Evolutionary conservation across 1,140 invertebrate species (phyloP), one percentile per base, ranked within the genome.

Genomic region (Aphelenchoides besseyi): DNA sequence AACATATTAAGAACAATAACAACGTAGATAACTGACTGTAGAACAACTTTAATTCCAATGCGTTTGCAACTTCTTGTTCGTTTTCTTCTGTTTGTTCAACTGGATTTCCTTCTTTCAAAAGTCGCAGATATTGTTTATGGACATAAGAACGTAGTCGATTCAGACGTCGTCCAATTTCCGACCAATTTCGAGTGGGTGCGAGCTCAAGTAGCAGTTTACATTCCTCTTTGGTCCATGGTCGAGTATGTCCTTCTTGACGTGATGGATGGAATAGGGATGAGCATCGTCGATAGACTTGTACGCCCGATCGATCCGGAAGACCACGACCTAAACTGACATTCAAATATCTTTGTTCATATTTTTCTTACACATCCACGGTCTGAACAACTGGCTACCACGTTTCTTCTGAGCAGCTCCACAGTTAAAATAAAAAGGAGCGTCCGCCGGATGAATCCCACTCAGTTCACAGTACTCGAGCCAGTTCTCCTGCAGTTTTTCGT

Each of bases 401-500:
- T 18, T 35, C 32, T 29, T 64, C 32, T 37, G 12, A n/a, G 12
- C 32, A 2, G 16, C 36, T 8, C 28, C 26, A 53, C 12, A 12
- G 1, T 33, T 33, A 26, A 66, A 33, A 33, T 26, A 66, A 53
- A 30, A 23, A 32, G 32, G 30, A 1, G 32, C 63, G 16, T 66
- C 63, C 16, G 0, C 36, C 12, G 63, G 63, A 53, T 37, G 12
- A 18, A 66, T 30, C 12, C 63, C 63, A 28, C 28, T n/a, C 16
- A 66, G 12, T 53, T 66, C 36, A 30, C 63, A 66, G 63, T 66
- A 66, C n/a, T 66, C 63, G 3, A 29, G n/a, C 63, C 63, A 66
- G 36, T 66, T 66, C 12, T 32, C 12, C 12, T 29, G 63, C 16
- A 66, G 30, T 53, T 66, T 26, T n/a, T 37, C 32, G 32, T 66